Evolutionary conservation across 2,888 invertebrate species (phyloP).

Genomic region (Dolichopus griseipennis): DNA sequence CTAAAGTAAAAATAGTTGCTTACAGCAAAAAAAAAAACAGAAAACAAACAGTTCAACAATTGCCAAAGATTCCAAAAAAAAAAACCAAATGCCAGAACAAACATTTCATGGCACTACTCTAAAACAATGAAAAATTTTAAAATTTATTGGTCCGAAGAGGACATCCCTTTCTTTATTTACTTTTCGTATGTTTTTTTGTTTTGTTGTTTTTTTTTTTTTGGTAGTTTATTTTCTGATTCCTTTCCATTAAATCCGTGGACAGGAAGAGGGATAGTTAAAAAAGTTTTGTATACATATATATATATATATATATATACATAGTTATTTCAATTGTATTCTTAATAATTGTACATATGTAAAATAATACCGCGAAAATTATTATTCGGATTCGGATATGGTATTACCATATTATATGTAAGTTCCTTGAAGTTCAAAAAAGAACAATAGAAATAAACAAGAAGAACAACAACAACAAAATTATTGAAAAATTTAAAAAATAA

Average conservation of each 20-base stretch:
- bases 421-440: not conserved
- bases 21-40: no score
- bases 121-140: slow-evolving; percentile 6
- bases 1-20: no score
- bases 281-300: not conserved
- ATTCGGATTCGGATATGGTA: not conserved
- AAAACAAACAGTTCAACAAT: not conserved
- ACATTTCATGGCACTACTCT: not conserved
- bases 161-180: not conserved
- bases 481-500: not conserved
- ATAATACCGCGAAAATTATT: not conserved
- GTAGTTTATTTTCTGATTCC: no score
- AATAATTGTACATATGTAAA: not conserved
- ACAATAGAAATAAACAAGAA: not conserved
- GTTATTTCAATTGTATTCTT: no score
- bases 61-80: not conserved
- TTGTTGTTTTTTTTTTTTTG: not conserved
- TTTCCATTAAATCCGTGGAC: no score
- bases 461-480: not conserved
- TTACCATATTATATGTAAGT: not conserved
- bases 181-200: not conserved
- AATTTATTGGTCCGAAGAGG: not conserved
- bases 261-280: no score
- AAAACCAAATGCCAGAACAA: not conserved
- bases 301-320: not conserved